phyloP scores from a whole-genome alignment of 1,140 invertebrate species.

The Wiebesia pumilae region DNA sequence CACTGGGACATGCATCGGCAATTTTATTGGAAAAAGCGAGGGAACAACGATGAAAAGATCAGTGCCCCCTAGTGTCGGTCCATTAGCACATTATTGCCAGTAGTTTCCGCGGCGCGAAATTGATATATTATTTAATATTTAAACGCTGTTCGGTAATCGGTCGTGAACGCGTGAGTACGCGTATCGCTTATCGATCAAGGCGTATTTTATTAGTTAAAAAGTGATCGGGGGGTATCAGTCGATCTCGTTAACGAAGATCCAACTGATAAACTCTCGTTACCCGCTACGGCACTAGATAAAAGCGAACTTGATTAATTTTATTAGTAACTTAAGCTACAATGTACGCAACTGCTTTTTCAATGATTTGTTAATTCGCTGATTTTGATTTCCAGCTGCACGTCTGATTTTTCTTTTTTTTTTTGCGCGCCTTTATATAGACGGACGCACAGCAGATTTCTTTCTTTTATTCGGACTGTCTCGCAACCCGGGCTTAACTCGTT shows the following conservation, averaged over 20 bases:
- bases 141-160: not conserved
- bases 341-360: not conserved
- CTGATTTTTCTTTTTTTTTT: not conserved
- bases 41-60: not conserved
- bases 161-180: not conserved
- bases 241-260: not conserved
- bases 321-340: not conserved
- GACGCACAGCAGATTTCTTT: not conserved
- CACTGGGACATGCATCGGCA: not conserved
- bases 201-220: not conserved
- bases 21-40: not conserved
- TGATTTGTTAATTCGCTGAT: not conserved
- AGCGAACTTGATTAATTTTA: not conserved
- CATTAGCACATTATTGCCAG: not conserved
- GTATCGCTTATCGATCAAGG: not conserved
- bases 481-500: slow-evolving; percentile 32
- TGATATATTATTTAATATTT: not conserved
- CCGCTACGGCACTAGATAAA: not conserved
- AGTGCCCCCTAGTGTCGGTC: not conserved
- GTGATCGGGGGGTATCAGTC: not conserved
- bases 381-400: not conserved
- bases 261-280: not conserved
- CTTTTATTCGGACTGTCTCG: slow-evolving; percentile 2
- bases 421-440: too few relatives aligned
- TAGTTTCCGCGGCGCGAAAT: not conserved